Conservation (phyloP, 2,888 invertebrate genomes). For the Griposia aprilina region DNA sequence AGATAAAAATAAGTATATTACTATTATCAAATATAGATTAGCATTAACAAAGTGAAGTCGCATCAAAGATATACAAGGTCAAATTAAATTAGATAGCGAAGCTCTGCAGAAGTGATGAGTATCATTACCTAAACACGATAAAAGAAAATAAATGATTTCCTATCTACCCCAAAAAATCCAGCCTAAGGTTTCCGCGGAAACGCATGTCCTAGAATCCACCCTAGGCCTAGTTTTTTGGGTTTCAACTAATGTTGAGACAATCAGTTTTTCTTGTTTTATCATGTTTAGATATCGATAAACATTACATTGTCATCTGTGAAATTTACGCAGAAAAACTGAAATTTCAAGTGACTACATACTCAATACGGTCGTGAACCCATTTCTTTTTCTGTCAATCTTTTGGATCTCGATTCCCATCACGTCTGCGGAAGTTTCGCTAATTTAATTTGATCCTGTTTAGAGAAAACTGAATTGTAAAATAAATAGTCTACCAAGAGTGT, state of each 20-base stretch:
- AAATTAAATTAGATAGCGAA: background rate
- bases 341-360: too few relatives aligned
- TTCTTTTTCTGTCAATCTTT: too few relatives aligned
- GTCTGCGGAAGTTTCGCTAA: background rate
- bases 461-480: background rate
- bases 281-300: too few relatives aligned
- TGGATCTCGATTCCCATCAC: background rate
- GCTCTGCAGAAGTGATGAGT: background rate
- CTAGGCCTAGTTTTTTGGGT: too few relatives aligned
- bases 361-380: background rate
- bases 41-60: background rate
- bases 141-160: too few relatives aligned
- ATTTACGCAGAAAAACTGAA: too few relatives aligned
- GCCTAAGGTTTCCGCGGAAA: too few relatives aligned
- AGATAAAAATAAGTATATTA: background rate
- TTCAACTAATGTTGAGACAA: too few relatives aligned
- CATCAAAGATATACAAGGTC: background rate
- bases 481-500: background rate
- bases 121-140: background rate
- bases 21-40: background rate
- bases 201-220: too few relatives aligned
- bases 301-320: too few relatives aligned
- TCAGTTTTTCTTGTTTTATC: too few relatives aligned
- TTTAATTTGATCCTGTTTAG: background rate
- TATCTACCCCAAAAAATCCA: too few relatives aligned